Evolutionary conservation across 2,888 invertebrate species (phyloP), one percentile per base, ranked within the genome.

Genomic region (Microplitis manilae): DNA sequence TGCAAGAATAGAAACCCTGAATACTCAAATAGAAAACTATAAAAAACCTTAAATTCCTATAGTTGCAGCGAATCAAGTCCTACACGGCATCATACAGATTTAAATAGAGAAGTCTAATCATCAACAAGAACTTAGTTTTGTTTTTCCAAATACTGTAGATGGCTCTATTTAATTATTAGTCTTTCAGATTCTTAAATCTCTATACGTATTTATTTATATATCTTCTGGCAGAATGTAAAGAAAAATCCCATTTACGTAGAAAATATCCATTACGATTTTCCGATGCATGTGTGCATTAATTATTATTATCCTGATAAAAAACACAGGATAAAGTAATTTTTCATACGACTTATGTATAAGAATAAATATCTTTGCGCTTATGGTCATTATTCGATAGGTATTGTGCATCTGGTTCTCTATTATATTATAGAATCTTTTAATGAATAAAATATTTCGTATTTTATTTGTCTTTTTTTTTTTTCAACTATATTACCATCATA

Each of bases 361-460:
- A 30, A n/a, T 60, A 64, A 39, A 64, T 15, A n/a, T 62, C 62
- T 41, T 15, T 60, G 67, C 77, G 75, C 38, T 38, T 64, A 73
- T 65, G 65, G 82, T 82, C 82, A 74, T 82, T 83, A 77, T 82
- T 83, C 81, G 79, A 72, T 73, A 88, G 85, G 86, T 90, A 89
- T 89, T 89, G 89, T 89, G 89, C 89, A 89, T 87, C 84, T 90
- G 89, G 89, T 88, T 89, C 87, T 83, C 86, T 83, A 84, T 84
- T 83, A 83, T 82, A 85, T 76, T 82, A 79, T 79, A 76, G 64
- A 75, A 70, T 76, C 76, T 13, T 9, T 4, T 7, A 50, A 4
- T 50, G 4, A 50, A 50, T 13, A 85, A 85, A 86, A 83, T 85
- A 83, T 83, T 77, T 75, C 75, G 65, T 65, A 13, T 59, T 59